Evolutionary conservation across 1,140 invertebrate species (phyloP), one percentile per base, ranked within the genome.

Genomic region (Sipha flava): DNA sequence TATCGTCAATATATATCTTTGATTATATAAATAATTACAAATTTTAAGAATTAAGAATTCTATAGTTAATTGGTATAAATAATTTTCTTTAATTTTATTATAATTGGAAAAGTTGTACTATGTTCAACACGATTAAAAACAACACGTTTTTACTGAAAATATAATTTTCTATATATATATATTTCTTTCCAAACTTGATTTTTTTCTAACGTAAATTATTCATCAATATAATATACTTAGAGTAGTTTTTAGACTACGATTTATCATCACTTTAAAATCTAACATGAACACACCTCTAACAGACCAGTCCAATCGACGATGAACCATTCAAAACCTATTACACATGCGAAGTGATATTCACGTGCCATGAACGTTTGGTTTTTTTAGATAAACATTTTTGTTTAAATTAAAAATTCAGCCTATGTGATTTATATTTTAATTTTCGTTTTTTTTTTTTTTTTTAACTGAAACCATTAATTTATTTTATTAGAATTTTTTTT

Each of bases 191-290:
- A n/a, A n/a, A 45, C 21, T 37, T 37, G 23, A 45, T 70, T 31
- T 47, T 29, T 6, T 10, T 29, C 5, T 45, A 31, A 47, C 26
- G 26, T 70, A 70, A 70, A 47, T 70, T 70, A 70, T 70, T 70
- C 66, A n/a, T 70, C 23, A 4, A 70, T 70, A 70, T 49, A 18
- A 37, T 47, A 16, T 16, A 70, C 10, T 68, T 43, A 43, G 14
- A 68, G 23, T 26, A 14, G 40, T 29, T 47, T 40, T 70, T 70
- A 10, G 26, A 68, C 40, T 68, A 68, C 43, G 26, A 70, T 70
- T 70, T 70, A 70, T 47, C 66, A 70, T 47, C 66, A 70, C 66
- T 45, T 70, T 70, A 29, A 70, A 70, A 70, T 70, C 40, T 70
- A 45, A 70, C 9, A 47, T 26, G 66, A 70, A 70, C 66, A 70